Evolutionary conservation across 2,797 vertebrate genomes (phyloP), one percentile per base, ranked within the genome.

Genomic region (Syndactyla subalaris): DNA sequence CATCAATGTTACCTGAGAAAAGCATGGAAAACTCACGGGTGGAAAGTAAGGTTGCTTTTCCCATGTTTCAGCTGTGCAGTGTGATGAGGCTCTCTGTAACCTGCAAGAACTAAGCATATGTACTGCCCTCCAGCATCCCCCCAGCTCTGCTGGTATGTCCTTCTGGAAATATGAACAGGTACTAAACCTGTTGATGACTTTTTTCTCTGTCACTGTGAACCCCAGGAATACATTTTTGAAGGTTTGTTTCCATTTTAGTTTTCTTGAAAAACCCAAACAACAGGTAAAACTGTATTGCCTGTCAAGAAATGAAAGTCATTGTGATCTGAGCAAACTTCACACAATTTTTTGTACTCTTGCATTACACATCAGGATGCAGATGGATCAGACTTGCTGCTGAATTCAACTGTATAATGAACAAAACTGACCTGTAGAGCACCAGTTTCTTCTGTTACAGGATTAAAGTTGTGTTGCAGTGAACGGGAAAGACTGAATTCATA

Each of bases 61-160:
- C 21, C 10, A 2, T 5, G 8, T 49, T 14, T 72, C 27, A 36
- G 19, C 19, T 48, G 16, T 22, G 8, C 6, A 27, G 12, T 20
- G 10, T 29, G 43, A 48, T 24, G 34, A 48, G 32, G 8, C 6
- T 54, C 14, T 49, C 26, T 14, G 8, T 6, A 22, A 24, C 29
- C 38, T 66, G 19, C 4, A n/a, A 46, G n/a, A 9, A 26, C 30
- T 14, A 6, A 59, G 16, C 9, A 38, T 16, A 24, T 6, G 4
- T 4, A 13, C 2, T 23, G 17, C 14, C 19, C 3, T 11, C 20
- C n/a, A 45, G 5, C 10, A 10, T 20, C 7, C 16, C 13, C 9
- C 3, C 10, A 55, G 38, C 19, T 30, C 24, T 48, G 18, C 22
- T 62, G 38, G 7, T 12, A 6, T 1, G 2, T 27, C 14, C 10